Percentiles rank a stretch among this genome's conserved stretches.
phyloP scores from a whole-genome alignment of 1,140 invertebrate species.

The Procambarus clarkii region DNA sequence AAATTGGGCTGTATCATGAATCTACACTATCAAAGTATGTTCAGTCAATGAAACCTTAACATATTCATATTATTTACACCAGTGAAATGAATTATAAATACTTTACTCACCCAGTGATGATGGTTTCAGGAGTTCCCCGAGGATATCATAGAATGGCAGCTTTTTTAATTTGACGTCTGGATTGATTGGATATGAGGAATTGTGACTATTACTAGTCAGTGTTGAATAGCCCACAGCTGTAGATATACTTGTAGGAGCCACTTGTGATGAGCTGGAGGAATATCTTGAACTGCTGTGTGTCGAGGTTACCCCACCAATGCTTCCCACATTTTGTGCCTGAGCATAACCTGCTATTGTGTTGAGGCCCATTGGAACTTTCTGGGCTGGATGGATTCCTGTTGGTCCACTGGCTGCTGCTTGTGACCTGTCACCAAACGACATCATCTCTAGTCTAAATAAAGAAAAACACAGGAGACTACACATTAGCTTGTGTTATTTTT shows the following conservation, averaged over 20 bases:
- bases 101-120: slow-evolving; percentile 83
- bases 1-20: too few species aligned
- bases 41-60: too few species aligned
- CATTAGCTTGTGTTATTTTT: slow-evolving; percentile 56
- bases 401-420: slow-evolving; percentile 54
- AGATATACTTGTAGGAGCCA: slow-evolving; percentile 28
- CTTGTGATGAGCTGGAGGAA: slow-evolving; percentile 37
- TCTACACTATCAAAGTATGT: too few species aligned
- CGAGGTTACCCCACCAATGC: slow-evolving; percentile 55
- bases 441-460: slow-evolving; percentile 70
- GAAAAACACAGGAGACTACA: slow-evolving; percentile 61
- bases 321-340: slow-evolving; percentile 45
- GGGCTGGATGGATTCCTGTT: slow-evolving; percentile 55
- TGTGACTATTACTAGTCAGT: slow-evolving; percentile 50
- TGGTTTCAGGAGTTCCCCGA: slow-evolving; percentile 91
- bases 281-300: slow-evolving; percentile 41
- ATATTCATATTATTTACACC: too few species aligned
- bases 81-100: too few species aligned
- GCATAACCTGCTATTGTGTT: slow-evolving; percentile 55
- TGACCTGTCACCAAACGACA: slow-evolving; percentile 71
- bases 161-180: slow-evolving; percentile 93
- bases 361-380: slow-evolving; percentile 61
- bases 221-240: slow-evolving; percentile 47
- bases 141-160: slow-evolving; percentile 94
- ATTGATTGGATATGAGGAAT: slow-evolving; percentile 82